These are phyloP conservation scores for Notiomystis cincta DNA, from an alignment of 2,113 vertebrate species.

Conservation along the genomic window DNA sequence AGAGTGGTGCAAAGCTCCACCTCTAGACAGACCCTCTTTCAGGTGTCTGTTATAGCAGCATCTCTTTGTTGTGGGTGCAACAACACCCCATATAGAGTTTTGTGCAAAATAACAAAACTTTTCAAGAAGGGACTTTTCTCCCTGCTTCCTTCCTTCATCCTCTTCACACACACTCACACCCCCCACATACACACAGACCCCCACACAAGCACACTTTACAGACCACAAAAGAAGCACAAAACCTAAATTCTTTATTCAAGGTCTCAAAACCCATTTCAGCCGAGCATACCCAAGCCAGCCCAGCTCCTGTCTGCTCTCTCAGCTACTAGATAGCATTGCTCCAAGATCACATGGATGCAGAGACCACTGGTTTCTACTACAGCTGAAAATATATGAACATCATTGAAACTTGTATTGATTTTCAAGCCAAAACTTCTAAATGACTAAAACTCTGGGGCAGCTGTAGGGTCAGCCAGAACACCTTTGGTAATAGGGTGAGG, in stretches of 20 bases:
- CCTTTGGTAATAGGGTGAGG: constrained; percentile 41
- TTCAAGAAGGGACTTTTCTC: background rate
- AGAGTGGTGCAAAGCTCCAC: background rate
- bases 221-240: background rate
- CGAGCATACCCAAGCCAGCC: background rate
- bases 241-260: background rate
- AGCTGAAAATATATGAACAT: constrained; percentile 19
- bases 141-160: background rate
- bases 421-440: constrained; percentile 34
- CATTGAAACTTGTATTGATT: constrained; percentile 48
- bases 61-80: background rate
- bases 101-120: background rate
- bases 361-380: background rate
- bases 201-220: background rate
- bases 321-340: background rate
- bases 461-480: constrained; percentile 49
- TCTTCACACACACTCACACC: background rate
- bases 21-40: background rate
- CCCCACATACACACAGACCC: fast-evolving
- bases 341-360: background rate
- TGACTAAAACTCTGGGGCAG: constrained; percentile 36
- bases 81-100: background rate
- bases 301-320: background rate
- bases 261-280: background rate
- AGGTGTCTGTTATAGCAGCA: background rate